A percentile compares a stretch with the other conserved stretches of the same genome.
Conservation (phyloP, 1,140 invertebrate species). For the Nautilus pompilius region DNA sequence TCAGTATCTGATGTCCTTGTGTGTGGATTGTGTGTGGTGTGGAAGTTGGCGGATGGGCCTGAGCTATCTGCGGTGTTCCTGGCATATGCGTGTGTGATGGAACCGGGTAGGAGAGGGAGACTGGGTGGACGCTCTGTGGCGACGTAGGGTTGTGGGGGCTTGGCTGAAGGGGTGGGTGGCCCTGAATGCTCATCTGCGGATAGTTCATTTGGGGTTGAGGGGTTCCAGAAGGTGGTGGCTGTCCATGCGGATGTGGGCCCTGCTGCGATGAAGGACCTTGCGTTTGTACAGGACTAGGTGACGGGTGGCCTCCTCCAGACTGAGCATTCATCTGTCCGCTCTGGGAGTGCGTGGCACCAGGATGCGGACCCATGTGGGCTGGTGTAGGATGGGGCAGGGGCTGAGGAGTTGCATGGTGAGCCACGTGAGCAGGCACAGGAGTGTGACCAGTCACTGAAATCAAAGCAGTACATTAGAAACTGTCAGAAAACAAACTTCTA, state of each 20-base stretch:
- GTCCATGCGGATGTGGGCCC: background rate
- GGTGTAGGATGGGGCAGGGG: constrained; percentile 1
- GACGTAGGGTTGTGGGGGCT: constrained; percentile 1
- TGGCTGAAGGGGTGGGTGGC: background rate
- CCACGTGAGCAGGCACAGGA: background rate
- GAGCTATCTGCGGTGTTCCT: background rate
- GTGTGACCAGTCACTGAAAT: too few relatives aligned
- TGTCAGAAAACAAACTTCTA: too few relatives aligned
- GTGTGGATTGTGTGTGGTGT: background rate
- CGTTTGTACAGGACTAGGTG: constrained; percentile 1
- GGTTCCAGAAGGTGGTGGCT: background rate
- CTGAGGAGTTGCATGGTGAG: background rate
- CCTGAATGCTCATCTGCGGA: background rate
- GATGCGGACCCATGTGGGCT: background rate
- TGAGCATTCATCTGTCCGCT: background rate
- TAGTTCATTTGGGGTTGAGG: constrained; percentile 2
- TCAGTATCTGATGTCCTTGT: background rate
- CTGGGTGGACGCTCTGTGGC: background rate
- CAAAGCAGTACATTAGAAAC: too few relatives aligned
- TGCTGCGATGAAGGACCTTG: constrained; percentile 2
- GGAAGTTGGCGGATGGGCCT: background rate
- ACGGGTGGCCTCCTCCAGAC: background rate
- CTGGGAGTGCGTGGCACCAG: background rate
- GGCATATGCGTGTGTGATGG: background rate
- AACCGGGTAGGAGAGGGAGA: background rate